These are phyloP conservation scores for Cetoscarus ocellatus DNA, from an alignment of 2,797 vertebrate species.

Conservation along the genomic window DNA sequence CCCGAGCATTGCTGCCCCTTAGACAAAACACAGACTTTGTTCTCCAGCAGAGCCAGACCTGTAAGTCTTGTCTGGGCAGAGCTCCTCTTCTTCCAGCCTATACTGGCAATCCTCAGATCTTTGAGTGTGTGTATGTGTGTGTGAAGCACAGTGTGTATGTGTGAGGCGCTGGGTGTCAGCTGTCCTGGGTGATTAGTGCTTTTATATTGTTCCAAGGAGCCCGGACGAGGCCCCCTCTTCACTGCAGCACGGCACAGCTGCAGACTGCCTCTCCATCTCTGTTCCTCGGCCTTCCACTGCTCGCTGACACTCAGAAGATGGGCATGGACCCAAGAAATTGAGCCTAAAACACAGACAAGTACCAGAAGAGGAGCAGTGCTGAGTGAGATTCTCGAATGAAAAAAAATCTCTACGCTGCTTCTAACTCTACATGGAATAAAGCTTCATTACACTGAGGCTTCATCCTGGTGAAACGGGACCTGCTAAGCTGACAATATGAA, in stretches of 20 bases:
- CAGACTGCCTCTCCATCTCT: constrained; percentile 77
- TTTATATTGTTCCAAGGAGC: constrained; percentile 83
- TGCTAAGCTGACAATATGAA: too few relatives aligned
- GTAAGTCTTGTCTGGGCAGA: constrained; percentile 81
- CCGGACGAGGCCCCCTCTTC: constrained; percentile 78
- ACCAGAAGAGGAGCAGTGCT: constrained; percentile 12
- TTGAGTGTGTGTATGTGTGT: constrained; percentile 46
- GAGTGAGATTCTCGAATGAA: too few relatives aligned
- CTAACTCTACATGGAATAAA: too few relatives aligned
- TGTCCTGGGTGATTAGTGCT: constrained; percentile 83
- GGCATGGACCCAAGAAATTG: constrained; percentile 37
- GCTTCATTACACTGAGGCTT: too few relatives aligned
- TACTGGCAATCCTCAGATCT: constrained; percentile 72
- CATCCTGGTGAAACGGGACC: too few relatives aligned
- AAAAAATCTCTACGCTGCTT: too few relatives aligned
- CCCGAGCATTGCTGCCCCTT: constrained; percentile 82
- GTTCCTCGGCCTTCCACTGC: constrained; percentile 64
- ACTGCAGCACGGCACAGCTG: constrained; percentile 75
- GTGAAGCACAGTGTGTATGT: constrained; percentile 56
- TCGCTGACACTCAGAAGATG: constrained; percentile 52
- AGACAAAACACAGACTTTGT: constrained; percentile 93
- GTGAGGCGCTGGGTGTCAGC: constrained; percentile 79
- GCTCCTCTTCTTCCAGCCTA: constrained; percentile 76
- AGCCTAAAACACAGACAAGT: constrained; percentile 31
- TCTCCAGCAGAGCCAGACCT: constrained; percentile 82